Percentiles rank a stretch among this genome's conserved stretches.
phyloP scores from a whole-genome alignment of 2,888 invertebrate species.

The Acleris cristana region DNA sequence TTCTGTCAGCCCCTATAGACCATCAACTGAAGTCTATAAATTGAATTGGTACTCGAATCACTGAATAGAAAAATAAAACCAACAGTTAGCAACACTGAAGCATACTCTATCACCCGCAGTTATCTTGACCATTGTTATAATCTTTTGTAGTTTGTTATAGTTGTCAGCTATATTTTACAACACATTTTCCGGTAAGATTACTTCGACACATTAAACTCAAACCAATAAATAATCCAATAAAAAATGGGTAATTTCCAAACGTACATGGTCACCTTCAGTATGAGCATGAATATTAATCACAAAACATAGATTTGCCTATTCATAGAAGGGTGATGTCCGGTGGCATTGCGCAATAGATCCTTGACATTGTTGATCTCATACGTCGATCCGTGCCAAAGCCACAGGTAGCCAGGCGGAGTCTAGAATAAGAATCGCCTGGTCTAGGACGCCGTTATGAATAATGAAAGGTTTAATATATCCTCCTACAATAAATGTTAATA shows the following conservation, averaged over 20 bases:
- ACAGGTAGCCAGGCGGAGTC: constrained; percentile 49
- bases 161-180: too few relatives aligned
- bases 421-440: constrained; percentile 35
- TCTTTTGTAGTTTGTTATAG: too few relatives aligned
- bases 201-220: too few relatives aligned
- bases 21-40: too few relatives aligned
- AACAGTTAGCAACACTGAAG: too few relatives aligned
- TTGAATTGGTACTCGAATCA: too few relatives aligned
- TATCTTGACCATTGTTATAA: too few relatives aligned
- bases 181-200: too few relatives aligned
- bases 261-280: constrained; percentile 30
- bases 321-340: constrained; percentile 36
- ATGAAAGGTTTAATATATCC: constrained; percentile 11
- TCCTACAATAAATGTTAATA: not conserved
- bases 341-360: constrained; percentile 60
- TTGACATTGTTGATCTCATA: constrained; percentile 77
- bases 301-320: constrained; percentile 31
- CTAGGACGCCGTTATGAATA: constrained; percentile 32
- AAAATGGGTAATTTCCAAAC: constrained; percentile 29
- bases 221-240: constrained; percentile 20
- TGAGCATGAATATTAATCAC: constrained; percentile 33
- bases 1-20: too few relatives aligned
- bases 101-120: too few relatives aligned
- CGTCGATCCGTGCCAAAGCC: constrained; percentile 59
- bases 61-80: too few relatives aligned